Base-by-base conservation (phyloP, 37 sponge, comb jelly and placozoan genomes). In the Aplysina aerophoba region DNA sequence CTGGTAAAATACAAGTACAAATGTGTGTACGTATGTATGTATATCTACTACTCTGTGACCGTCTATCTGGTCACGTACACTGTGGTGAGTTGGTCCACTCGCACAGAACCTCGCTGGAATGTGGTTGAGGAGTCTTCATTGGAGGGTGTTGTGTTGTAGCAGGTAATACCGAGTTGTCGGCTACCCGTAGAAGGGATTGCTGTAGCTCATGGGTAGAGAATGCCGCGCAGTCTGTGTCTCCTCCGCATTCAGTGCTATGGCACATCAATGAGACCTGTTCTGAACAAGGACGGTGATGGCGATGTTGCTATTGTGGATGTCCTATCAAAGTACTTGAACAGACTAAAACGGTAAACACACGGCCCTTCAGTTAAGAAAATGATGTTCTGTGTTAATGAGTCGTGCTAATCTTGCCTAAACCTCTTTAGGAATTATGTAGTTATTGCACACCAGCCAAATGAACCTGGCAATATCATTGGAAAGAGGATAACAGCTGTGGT, bases 401-500 rank as follows among this genome's bases (percentile, higher is more conserved):
- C 8, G 15, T 35, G 28, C 71, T 35, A 24, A 34, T 69, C 34
- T 20, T 30, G 17, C 53, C 41, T 14, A 40, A 19, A 6, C 2
- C 16, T 19, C 20, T 75, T 16, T 16, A 75, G 78, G 44, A 75
- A 75, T 75, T 53, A 75, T 41, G 1, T 75, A 75, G 78, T 75
- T 2, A 75, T 75, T 36, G 35, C 78, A 53, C 21, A 8, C 2
- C 78, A 75, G 40, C 78, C 78, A 5, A 36, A 75, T 50, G 44
- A 50, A 12, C 78, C 78, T 0, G 78, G 41, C 37, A 75, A 75
- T 6, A 36, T 75, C 21, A 75, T 75, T 41, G 78, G 78, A 3
- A 75, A 75, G 78, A 75, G 78, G 25, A 41, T 75, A 1, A 75
- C 25, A 4, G 78, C 54, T n/a, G 54, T 75, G 78, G 78, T 75